Evolutionary conservation across 2,888 invertebrate species (phyloP).

Genomic region (Barypeithes pellucidus): DNA sequence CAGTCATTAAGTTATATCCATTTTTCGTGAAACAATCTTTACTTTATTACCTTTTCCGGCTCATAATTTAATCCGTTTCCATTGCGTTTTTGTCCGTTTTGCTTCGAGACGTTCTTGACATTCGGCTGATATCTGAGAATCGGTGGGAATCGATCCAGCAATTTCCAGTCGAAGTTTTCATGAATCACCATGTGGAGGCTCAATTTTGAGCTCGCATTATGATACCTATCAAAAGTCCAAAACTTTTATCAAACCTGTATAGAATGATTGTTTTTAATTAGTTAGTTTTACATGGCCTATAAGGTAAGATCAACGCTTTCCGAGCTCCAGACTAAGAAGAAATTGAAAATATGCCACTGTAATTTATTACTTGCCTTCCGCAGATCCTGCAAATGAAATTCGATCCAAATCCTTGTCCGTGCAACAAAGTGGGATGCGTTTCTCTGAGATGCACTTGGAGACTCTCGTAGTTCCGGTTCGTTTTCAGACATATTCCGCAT

Average conservation of each 20-base stretch:
- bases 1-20: no score
- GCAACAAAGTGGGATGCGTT: slow-evolving; percentile 71
- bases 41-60: slow-evolving; percentile 45
- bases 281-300: no score
- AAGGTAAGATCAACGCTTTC: no score
- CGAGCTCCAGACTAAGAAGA: no score
- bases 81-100: slow-evolving; percentile 30
- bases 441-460: slow-evolving; percentile 68
- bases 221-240: no score
- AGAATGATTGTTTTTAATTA: no score
- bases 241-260: no score
- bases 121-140: slow-evolving; percentile 9
- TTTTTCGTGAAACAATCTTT: no score
- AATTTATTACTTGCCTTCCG: slow-evolving; percentile 63
- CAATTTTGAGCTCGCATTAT: slow-evolving; percentile 75
- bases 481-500: slow-evolving; percentile 75
- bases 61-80: slow-evolving; percentile 43
- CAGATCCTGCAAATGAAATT: slow-evolving; percentile 74
- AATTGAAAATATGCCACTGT: no score
- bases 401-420: slow-evolving; percentile 73
- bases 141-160: slow-evolving; percentile 59
- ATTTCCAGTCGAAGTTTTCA: slow-evolving; percentile 69
- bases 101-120: slow-evolving; percentile 32
- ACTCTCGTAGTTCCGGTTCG: slow-evolving; percentile 72
- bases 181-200: slow-evolving; percentile 75